Conservation (phyloP, 2,888 invertebrate species). For the Omphaloscelis lunosa region DNA sequence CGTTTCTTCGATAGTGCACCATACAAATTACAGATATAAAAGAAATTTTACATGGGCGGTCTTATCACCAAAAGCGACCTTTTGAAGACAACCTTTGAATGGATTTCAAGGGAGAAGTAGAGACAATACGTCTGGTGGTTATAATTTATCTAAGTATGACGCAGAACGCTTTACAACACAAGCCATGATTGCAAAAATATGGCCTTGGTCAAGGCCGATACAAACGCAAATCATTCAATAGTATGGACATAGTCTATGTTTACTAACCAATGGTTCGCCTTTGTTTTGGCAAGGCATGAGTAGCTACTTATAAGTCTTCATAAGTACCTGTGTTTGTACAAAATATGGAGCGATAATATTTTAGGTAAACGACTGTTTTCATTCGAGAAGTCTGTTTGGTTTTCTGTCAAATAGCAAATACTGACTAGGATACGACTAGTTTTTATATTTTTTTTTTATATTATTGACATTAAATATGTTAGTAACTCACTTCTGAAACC, state of each 20-base stretch:
- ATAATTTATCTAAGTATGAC: conserved; percentile 36
- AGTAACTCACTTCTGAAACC: too few species aligned
- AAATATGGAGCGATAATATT: conserved; percentile 3
- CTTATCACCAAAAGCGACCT: too few species aligned
- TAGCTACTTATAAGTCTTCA: conserved; percentile 12
- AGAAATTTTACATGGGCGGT: too few species aligned
- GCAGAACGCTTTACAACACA: conserved; percentile 22
- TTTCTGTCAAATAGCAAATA: background rate
- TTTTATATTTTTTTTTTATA: too few species aligned
- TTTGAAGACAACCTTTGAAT: too few species aligned
- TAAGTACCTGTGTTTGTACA: conserved; percentile 2
- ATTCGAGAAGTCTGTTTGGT: background rate
- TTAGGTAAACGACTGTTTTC: background rate
- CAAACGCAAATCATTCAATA: conserved; percentile 35
- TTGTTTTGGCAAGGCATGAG: conserved; percentile 25
- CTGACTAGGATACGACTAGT: background rate
- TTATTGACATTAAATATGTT: too few species aligned
- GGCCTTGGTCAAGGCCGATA: conserved; percentile 34
- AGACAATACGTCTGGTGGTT: too few species aligned
- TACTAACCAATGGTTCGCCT: conserved; percentile 18
- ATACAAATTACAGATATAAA: too few species aligned
- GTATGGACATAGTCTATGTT: conserved; percentile 45
- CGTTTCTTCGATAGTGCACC: too few species aligned
- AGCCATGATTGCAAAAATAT: conserved; percentile 38
- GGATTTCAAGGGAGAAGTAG: too few species aligned